Conservation (phyloP, 2,888 invertebrate species). For the Calephelis perditalis region DNA sequence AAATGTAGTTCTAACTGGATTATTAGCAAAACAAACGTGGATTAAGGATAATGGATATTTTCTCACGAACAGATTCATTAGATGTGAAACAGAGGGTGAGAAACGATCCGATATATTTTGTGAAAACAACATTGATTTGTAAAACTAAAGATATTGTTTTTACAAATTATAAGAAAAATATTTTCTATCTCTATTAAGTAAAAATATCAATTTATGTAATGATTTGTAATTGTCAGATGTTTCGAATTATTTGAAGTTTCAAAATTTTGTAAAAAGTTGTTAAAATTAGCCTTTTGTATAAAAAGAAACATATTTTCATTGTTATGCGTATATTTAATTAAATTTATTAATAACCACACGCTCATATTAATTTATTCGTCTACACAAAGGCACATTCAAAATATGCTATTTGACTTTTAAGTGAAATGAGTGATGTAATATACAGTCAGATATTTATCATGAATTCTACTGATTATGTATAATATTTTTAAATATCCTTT, state of each 20-base stretch:
- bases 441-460: too few relatives aligned
- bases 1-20: constrained; percentile 14
- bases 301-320: constrained; percentile 11
- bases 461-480: too few relatives aligned
- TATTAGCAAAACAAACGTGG: constrained; percentile 4
- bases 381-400: background rate
- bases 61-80: constrained; percentile 56
- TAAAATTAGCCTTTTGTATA: constrained; percentile 14
- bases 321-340: constrained; percentile 14
- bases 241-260: constrained; percentile 2
- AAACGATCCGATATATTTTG: constrained; percentile 19
- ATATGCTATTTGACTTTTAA: background rate
- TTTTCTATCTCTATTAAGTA: constrained; percentile 1
- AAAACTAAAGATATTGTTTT: background rate
- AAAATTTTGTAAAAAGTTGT: constrained; percentile 16
- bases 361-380: background rate
- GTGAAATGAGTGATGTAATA: too few relatives aligned
- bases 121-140: constrained; percentile 11
- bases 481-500: too few relatives aligned
- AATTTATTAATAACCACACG: constrained; percentile 4
- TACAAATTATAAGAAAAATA: constrained; percentile 13
- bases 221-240: constrained; percentile 9
- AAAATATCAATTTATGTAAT: constrained; percentile 2
- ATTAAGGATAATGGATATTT: constrained; percentile 5
- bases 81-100: constrained; percentile 57